Conservation (phyloP, 2,113 vertebrate species). For the Carollia perspicillata region DNA sequence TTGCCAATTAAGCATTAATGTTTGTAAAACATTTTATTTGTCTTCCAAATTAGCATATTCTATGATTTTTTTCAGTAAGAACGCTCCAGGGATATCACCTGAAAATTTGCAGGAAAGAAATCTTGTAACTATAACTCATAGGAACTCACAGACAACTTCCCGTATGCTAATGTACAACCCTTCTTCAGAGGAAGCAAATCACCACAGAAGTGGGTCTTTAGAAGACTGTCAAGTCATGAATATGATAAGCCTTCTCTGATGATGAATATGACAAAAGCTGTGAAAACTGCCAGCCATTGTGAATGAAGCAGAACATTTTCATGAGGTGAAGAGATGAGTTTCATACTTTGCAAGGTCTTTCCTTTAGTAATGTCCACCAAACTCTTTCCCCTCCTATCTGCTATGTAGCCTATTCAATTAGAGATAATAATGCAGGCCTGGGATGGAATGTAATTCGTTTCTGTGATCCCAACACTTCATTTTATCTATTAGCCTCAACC, state of each 20-base stretch:
- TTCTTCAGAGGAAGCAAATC: constrained; percentile 3
- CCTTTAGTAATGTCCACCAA: neutral
- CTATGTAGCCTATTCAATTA: neutral
- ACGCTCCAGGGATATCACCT: constrained; percentile 8
- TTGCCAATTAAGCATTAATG: constrained; percentile 20
- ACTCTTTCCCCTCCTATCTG: neutral
- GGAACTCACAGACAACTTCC: neutral
- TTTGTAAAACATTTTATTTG: constrained; percentile 35
- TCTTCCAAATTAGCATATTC: constrained; percentile 1
- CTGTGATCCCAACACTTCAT: neutral
- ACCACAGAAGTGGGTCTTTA: constrained; percentile 42
- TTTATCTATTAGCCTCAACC: neutral
- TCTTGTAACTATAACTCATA: neutral
- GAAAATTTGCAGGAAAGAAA: neutral
- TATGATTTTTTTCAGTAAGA: neutral
- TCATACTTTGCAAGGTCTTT: constrained; percentile 9
- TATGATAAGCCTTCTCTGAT: constrained; percentile 18
- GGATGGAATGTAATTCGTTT: neutral
- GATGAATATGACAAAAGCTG: constrained; percentile 44
- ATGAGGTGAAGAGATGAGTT: constrained; percentile 36
- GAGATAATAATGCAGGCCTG: neutral
- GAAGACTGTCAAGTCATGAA: constrained; percentile 28
- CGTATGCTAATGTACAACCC: neutral
- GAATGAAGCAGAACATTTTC: constrained; percentile 41
- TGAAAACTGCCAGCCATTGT: constrained; percentile 19